Conservation (phyloP, 2,113 vertebrate species). For the Rhegmatorhina hoffmannsi region DNA sequence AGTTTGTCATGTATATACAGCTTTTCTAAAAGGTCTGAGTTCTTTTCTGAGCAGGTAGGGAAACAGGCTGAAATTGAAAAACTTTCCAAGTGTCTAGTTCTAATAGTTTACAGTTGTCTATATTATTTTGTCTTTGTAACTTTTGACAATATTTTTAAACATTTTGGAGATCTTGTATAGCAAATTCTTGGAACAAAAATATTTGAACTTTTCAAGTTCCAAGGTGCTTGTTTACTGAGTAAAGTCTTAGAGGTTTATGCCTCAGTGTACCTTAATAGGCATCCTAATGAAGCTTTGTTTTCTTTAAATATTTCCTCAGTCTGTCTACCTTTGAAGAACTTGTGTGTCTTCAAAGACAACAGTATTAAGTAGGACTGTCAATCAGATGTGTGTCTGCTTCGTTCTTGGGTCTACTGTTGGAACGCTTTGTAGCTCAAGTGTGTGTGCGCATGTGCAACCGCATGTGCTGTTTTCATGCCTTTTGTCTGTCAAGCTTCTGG, state of each 20-base stretch:
- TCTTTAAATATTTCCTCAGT: not conserved
- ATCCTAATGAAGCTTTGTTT: not conserved
- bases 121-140: not conserved
- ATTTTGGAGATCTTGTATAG: not conserved
- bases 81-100: not conserved
- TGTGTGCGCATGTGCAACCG: not conserved
- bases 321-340: not conserved
- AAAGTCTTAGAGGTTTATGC: not conserved
- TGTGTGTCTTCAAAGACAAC: not conserved
- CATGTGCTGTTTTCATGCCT: constrained; percentile 38
- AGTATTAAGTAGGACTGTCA: not conserved
- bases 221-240: not conserved
- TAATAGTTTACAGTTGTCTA: not conserved
- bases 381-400: not conserved
- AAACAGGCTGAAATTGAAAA: not conserved
- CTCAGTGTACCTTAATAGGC: not conserved
- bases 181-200: not conserved
- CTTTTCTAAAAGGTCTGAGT: not conserved
- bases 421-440: not conserved
- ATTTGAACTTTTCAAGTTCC: not conserved
- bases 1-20: not conserved
- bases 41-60: not conserved
- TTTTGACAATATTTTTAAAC: not conserved
- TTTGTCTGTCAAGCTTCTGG: constrained; percentile 65
- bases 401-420: not conserved